These are phyloP conservation scores for Nomada flava DNA, from an alignment of 2,888 invertebrate species.

Conservation along the genomic window DNA sequence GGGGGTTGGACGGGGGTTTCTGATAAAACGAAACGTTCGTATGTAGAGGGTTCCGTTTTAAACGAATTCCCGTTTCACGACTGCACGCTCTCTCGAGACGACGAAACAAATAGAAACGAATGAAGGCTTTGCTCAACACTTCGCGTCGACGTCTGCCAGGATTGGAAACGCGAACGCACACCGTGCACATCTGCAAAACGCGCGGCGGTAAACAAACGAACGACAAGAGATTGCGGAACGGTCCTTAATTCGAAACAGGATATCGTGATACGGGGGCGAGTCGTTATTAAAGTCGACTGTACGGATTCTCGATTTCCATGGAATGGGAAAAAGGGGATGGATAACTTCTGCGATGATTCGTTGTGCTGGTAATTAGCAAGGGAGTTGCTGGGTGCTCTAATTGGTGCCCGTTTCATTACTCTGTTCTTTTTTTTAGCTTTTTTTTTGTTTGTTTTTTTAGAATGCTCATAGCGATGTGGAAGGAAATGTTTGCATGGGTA, in stretches of 20 bases:
- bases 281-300: neutral
- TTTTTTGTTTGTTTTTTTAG: neutral
- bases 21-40: neutral
- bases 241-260: neutral
- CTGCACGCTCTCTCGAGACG: neutral
- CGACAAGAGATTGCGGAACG: neutral
- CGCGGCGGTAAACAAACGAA: constrained; percentile 18
- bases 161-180: constrained; percentile 16
- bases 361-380: constrained; percentile 15
- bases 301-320: neutral
- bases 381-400: constrained; percentile 1
- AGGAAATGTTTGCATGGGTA: neutral
- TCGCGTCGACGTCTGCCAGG: constrained; percentile 9
- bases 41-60: constrained; percentile 2
- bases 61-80: constrained; percentile 5
- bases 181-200: constrained; percentile 6
- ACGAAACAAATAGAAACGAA: constrained; percentile 29
- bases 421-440: neutral
- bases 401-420: constrained; percentile 8
- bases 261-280: neutral
- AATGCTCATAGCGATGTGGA: neutral
- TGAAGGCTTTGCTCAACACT: constrained; percentile 31
- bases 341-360: neutral
- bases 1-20: neutral
- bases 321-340: no score